phyloP scores from a whole-genome alignment of 2,888 invertebrate species.

The Tachina grossa region DNA sequence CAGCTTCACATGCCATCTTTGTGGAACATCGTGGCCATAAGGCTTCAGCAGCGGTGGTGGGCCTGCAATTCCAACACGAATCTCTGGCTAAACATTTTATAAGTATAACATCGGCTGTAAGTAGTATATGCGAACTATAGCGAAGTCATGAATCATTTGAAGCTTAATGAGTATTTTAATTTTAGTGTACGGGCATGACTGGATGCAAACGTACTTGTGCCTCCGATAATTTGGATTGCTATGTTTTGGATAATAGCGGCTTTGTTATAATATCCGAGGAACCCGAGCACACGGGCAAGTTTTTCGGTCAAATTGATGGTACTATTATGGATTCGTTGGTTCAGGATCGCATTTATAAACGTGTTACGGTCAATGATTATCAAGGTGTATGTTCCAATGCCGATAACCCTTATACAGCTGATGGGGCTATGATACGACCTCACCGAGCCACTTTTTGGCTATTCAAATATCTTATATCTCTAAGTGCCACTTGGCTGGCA shows the following conservation, averaged over 20 bases:
- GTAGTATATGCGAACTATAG: slow-evolving; percentile 65
- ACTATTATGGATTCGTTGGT: slow-evolving; percentile 97
- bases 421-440: slow-evolving; percentile 78
- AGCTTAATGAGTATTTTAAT: not conserved
- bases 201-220: slow-evolving; percentile 93
- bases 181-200: slow-evolving; percentile 86
- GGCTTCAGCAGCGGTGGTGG: slow-evolving; percentile 96
- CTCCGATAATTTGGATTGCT: slow-evolving; percentile 94
- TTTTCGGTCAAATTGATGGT: slow-evolving; percentile 97
- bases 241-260: slow-evolving; percentile 96
- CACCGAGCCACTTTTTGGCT: slow-evolving; percentile 79
- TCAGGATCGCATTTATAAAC: slow-evolving; percentile 94
- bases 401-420: slow-evolving; percentile 84
- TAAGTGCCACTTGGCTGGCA: slow-evolving; percentile 80
- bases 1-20: slow-evolving; percentile 96
- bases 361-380: slow-evolving; percentile 93
- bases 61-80: slow-evolving; percentile 93
- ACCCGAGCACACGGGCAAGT: slow-evolving; percentile 92
- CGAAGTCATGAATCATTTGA: not conserved
- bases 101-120: slow-evolving; percentile 93
- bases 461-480: slow-evolving; percentile 79
- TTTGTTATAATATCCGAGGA: slow-evolving; percentile 96
- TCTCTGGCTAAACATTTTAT: slow-evolving; percentile 92
- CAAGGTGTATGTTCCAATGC: slow-evolving; percentile 92
- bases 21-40: slow-evolving; percentile 91